Evolutionary conservation across 2,888 invertebrate genomes (phyloP).

Genomic region (Aphrophora alni): DNA sequence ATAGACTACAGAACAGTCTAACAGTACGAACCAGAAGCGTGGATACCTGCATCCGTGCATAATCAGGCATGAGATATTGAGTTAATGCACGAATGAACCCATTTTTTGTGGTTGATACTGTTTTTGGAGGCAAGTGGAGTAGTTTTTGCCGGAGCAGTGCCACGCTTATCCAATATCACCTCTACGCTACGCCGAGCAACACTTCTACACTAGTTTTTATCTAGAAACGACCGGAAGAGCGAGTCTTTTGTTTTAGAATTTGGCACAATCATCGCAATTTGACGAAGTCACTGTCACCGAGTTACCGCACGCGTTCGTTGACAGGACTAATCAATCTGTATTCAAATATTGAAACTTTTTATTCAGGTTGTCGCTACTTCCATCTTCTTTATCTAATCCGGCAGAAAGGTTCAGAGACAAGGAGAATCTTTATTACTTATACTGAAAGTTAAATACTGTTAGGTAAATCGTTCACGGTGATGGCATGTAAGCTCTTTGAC

Average conservation of each 20-base stretch:
- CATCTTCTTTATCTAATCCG: no score
- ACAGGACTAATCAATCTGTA: background rate
- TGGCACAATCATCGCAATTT: slow-evolving; percentile 34
- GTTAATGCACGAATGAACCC: slow-evolving; percentile 38
- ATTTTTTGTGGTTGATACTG: no score
- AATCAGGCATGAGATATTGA: slow-evolving; percentile 40
- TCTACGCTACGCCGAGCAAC: slow-evolving; percentile 28
- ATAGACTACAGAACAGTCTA: no score
- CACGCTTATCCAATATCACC: slow-evolving; percentile 36
- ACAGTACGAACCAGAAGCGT: background rate
- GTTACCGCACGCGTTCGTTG: background rate
- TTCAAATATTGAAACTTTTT: no score
- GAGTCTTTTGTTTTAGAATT: slow-evolving; percentile 34
- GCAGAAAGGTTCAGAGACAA: no score
- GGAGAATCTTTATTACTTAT: no score
- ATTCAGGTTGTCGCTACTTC: no score
- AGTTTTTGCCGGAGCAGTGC: slow-evolving; percentile 32
- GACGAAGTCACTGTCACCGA: slow-evolving; percentile 21
- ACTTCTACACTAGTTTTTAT: no score
- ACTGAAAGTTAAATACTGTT: no score
- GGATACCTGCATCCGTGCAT: slow-evolving; percentile 26
- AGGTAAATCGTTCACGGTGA: no score
- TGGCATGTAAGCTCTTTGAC: no score
- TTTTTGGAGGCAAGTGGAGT: slow-evolving; percentile 33
- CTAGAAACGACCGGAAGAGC: slow-evolving; percentile 22